Evolutionary conservation across 2,113 vertebrate genomes (phyloP), one percentile per base, ranked within the genome.

Genomic region (Brevimyrus niger): DNA sequence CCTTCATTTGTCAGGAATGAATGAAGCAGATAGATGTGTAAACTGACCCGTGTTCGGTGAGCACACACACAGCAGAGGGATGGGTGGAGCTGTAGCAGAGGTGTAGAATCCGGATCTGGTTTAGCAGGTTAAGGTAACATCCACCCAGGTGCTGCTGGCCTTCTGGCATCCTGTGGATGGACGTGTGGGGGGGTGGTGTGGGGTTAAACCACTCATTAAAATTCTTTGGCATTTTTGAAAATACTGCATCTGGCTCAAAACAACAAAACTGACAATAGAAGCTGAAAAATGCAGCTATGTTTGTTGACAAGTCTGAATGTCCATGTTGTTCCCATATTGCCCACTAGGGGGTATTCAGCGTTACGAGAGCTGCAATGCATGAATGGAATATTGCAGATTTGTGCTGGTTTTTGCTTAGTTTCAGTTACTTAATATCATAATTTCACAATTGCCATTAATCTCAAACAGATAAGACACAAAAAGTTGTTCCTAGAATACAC

Each of bases 81-180:
- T 99, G 98, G 91, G 97, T 99, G 85, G 96, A 97, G 61, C 98
- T 99, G 94, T 99, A 99, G 0, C 96, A 94, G 92, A 98, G 94
- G 93, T 99, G 99, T 91, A 99, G 94, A 5, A 93, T 96, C 91
- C 96, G 96, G 95, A 99, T 97, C 95, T 99, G 98, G 93, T 96
- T 94, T 96, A 99, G 96, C 91, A 97, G 93, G 94, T 95, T 97
- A 91, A 98, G 92, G 82, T 98, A 98, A 92, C 97, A 99, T 69
- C 96, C 96, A 0, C 97, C 98, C 83, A 99, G 96, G 48, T 95
- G 96, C 93, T 99, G 98, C 94, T 98, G 98, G 90, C 96, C 95
- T 93, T 99, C 98, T 0, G 97, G 95, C 89, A 97, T 94, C 93
- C 98, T 99, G 88, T 85, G 90, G 88, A 0, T 85, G 5, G 90